Evolutionary conservation across 1,140 invertebrate species (phyloP), one percentile per base, ranked within the genome.

Genomic region (Battus philenor): DNA sequence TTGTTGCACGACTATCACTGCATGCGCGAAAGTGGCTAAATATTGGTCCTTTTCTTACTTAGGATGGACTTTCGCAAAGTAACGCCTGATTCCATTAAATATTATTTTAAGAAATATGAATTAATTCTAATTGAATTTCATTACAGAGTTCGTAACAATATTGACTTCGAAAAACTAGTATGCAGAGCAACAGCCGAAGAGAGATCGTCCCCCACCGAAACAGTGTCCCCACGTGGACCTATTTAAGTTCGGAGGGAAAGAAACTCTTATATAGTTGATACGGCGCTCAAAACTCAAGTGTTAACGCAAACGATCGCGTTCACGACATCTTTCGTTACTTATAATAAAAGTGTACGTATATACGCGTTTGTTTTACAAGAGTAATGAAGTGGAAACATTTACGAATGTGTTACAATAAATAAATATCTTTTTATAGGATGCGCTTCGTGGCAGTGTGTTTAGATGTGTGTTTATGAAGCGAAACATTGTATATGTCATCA

Each of bases 161-260:
- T 54, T 87, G 73, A 87, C 83, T 47, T 87, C 86, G 71, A 87
- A 87, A 83, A 86, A 87, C 79, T 87, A 87, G 81, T 84, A 84
- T 75, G 80, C 76, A 79, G 73, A 70, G 66, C 50, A 61, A 52
- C 54, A 48, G 67, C 76, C 79, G 50, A 68, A 62, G 48, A 77
- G 74, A 80, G 75, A 69, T 51, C 69, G 55, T 49, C 66, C 68
- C 67, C 68, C 63, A 30, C 47, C 53, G 30, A 48, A 49, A 44
- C 63, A 63, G 54, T 68, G 58, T 55, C 59, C 74, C 27, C 65
- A 79, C 58, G 47, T 54, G 66, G 75, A 72, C 29, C 54, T 77
- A 27, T 61, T 57, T 34, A 62, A 65, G 55, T 59, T 59, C 50
- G 80, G 80, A 31, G 79, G 79, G 54, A 83, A 79, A 73, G 79